Percentiles rank a stretch among this genome's conserved stretches.
These are phyloP conservation scores for Amblyopsis hoosieri DNA, from an alignment of 2,797 vertebrate genomes.

Conservation along the genomic window DNA sequence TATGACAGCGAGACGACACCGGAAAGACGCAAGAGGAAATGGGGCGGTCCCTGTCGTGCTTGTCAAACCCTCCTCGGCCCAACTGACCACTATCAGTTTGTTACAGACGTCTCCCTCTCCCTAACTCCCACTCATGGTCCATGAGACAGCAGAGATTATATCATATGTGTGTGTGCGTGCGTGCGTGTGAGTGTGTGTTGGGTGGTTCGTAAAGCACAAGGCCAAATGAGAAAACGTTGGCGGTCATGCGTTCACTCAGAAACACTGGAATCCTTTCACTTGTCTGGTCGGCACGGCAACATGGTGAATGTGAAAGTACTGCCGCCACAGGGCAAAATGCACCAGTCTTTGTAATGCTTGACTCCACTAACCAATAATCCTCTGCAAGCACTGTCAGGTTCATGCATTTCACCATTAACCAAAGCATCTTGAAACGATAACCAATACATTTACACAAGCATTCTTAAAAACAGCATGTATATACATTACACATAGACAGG, in stretches of 20 bases:
- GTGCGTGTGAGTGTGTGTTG: slow-evolving; percentile 31
- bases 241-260: slow-evolving; percentile 36
- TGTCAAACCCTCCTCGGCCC: slow-evolving; percentile 18
- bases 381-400: slow-evolving; percentile 9
- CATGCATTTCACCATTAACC: slow-evolving; percentile 22
- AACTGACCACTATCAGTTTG: slow-evolving; percentile 24
- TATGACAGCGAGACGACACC: slow-evolving; percentile 60
- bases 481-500: not conserved
- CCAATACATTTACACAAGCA: not conserved
- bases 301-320: slow-evolving; percentile 41
- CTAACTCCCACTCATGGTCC: slow-evolving; percentile 22
- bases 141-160: slow-evolving; percentile 8
- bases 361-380: slow-evolving; percentile 17
- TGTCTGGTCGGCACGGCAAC: slow-evolving; percentile 44
- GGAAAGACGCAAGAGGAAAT: slow-evolving; percentile 25
- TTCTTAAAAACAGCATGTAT: not conserved
- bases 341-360: slow-evolving; percentile 6
- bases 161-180: slow-evolving; percentile 5
- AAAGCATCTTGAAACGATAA: not conserved
- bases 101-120: slow-evolving; percentile 36
- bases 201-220: slow-evolving; percentile 44
- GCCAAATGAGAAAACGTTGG: slow-evolving; percentile 37
- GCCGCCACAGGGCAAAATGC: slow-evolving; percentile 47
- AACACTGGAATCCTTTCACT: slow-evolving; percentile 71
- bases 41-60: slow-evolving; percentile 1